Evolutionary conservation across 2,113 vertebrate species (phyloP), one percentile per base, ranked within the genome.

Genomic region (Chionis minor): DNA sequence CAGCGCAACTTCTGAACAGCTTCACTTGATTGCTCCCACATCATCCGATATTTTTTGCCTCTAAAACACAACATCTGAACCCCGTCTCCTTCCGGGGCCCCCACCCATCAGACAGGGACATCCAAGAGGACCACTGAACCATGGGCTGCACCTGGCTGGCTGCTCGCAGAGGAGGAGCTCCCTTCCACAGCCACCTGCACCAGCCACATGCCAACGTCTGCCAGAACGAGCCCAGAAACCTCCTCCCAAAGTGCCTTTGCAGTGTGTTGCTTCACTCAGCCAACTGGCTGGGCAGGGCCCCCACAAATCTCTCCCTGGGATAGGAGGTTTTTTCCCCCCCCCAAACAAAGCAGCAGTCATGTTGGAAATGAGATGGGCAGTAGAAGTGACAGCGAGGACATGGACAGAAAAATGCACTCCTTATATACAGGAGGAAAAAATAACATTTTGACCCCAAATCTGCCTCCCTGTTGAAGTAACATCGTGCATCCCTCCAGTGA

Each of bases 111-210:
- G 70, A 49, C 33, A 86, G 35, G 33, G 42, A 74, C 33, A 79
- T 38, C 27, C 2, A 4, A 92, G 18, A 11, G 35, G 11, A 83
- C 3, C 2, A 0, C 32, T 3, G 11, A 61, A 8, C 1, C 19
- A 65, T 0, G 5, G 73, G 33, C 38, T 71, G 33, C 22, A 56
- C 8, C 20, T 81, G 54, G 45, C 17, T 26, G 35, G 44, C 19
- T 71, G 62, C 12, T 67, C 32, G 20, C 2, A 2, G 40, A 81
- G 19, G 24, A 90, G 4, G 15, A 49, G 40, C 67, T 67, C 62
- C 67, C 33, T 47, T 49, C 33, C 67, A 61, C 32, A 59, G 51
- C 12, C 49, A 58, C 28, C 42, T 40, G 51, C 44, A 56, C 62
- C 10, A 8, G 45, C 24, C 20, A 79, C 12, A 5, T 4, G 10